Conservation (phyloP, 1,140 invertebrate genomes). For the Bombus impatiens region DNA sequence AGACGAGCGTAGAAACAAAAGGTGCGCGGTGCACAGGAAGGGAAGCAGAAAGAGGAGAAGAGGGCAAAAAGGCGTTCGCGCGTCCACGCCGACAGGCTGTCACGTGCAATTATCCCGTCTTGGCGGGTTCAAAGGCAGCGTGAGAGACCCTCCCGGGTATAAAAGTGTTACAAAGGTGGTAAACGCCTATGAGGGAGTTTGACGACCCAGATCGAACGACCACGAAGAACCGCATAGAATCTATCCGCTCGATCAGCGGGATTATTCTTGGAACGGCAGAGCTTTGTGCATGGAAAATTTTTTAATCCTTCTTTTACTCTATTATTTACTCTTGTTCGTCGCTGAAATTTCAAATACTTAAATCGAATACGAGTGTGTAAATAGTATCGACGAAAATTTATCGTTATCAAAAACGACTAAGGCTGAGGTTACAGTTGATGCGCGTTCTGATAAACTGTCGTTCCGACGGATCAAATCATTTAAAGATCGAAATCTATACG, state of each 20-base stretch:
- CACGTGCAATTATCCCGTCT: constrained; percentile 63
- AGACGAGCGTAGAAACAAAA: constrained; percentile 16
- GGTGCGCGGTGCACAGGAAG: not conserved
- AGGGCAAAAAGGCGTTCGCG: constrained; percentile 34
- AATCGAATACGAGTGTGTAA: not conserved
- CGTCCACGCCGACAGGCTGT: constrained; percentile 34
- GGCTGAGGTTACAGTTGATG: no score
- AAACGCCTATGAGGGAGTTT: constrained; percentile 50
- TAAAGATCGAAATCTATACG: no score
- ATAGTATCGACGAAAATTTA: not conserved
- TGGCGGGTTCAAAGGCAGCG: constrained; percentile 63
- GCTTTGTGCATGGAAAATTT: not conserved
- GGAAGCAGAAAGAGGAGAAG: not conserved
- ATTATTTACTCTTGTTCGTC: no score
- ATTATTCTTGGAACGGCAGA: not conserved
- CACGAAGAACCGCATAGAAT: not conserved
- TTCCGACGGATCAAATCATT: no score
- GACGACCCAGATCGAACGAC: constrained; percentile 57
- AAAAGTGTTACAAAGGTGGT: constrained; percentile 63
- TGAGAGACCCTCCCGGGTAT: constrained; percentile 55
- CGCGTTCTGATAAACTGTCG: no score
- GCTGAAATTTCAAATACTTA: not conserved
- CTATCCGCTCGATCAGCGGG: not conserved
- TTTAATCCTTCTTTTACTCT: not conserved
- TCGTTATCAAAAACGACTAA: no score